These are phyloP conservation scores for Falco novaeseelandiae DNA, from an alignment of 2,797 vertebrate genomes.

Conservation along the genomic window DNA sequence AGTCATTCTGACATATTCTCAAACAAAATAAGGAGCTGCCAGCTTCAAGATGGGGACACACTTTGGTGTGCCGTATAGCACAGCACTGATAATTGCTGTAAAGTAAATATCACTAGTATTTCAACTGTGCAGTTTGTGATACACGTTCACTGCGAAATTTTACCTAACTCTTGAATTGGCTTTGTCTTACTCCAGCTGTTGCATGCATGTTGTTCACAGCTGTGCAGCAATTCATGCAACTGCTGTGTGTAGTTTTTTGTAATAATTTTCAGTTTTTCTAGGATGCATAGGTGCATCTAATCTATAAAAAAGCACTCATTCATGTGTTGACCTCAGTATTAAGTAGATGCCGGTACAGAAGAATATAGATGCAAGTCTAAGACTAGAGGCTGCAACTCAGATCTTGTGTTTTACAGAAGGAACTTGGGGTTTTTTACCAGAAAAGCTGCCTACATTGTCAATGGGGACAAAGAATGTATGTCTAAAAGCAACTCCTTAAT, in stretches of 20 bases:
- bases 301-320: background rate
- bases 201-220: background rate
- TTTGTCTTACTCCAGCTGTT: background rate
- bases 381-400: background rate
- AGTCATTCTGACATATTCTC: background rate
- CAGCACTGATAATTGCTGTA: background rate
- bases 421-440: background rate
- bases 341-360: background rate
- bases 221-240: background rate
- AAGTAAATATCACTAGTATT: background rate
- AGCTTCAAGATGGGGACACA: background rate
- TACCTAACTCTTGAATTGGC: background rate
- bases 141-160: accelerated
- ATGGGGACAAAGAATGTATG: background rate
- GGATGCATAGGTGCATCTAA: background rate
- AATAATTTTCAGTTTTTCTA: background rate
- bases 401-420: background rate
- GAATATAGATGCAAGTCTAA: background rate
- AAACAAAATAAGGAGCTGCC: background rate
- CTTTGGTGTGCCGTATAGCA: background rate
- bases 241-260: background rate
- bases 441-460: background rate
- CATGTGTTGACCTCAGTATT: background rate
- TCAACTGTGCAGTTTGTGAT: background rate
- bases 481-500: background rate